Evolutionary conservation across 2,888 invertebrate genomes (phyloP), one percentile per base, ranked within the genome.

Genomic region (Chymomyza amoena): DNA sequence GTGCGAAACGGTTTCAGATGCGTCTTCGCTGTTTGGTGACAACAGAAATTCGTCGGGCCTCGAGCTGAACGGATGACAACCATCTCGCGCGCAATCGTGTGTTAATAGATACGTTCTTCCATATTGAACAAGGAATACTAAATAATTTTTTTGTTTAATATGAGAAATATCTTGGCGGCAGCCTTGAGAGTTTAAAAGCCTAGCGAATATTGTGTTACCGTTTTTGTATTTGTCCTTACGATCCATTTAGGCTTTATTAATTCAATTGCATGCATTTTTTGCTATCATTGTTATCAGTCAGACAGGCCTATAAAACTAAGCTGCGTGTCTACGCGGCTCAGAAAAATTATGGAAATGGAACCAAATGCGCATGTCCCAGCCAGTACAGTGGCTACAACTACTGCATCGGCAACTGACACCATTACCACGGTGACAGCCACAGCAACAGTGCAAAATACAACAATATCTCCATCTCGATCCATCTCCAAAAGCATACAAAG

Each of bases 11-110:
- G 90, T 89, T 85, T 83, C 77, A 75, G 79, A 72, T 79, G 66
- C 77, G 87, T 79, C 82, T 88, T 85, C 66, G 72, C 69, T 73
- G 74, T 77, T 74, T 68, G 66, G 66, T 80, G 77, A 80, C 77
- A 88, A 84, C 91, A 92, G 91, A 92, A 91, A 89, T 90, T 90
- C 87, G 89, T 89, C 89, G 91, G 90, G 88, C 89, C 89, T 91
- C 91, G 89, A 81, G 83, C 87, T 89, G 90, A 90, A 84, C 89
- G 90, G 91, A 88, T 89, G 89, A 77, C 78, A 66, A 80, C 73
- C 83, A 77, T 76, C 68, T 69, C 66, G 45, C 75, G 76, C 77
- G 73, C 64, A 71, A 59, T 66, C 80, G 65, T 73, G 69, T 77
- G 69, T 70, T 70, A 60, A 69, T 70, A 16, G 16, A 45, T 45